These are phyloP conservation scores for Stenotaenia linearis DNA, from an alignment of 2,888 invertebrate species.

Conservation along the genomic window DNA sequence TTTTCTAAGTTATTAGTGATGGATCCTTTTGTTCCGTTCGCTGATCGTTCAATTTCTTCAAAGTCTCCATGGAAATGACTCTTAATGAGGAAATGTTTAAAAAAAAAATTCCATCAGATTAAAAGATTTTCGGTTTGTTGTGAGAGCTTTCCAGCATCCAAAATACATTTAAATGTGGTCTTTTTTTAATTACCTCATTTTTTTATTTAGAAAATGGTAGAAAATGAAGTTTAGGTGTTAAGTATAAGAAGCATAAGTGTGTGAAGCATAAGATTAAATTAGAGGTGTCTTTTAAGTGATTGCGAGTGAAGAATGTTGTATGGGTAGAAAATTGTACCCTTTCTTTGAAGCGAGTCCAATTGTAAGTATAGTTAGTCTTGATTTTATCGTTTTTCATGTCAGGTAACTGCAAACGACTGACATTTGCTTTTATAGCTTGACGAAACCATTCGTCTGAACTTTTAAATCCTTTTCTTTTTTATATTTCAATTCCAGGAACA, in stretches of 20 bases:
- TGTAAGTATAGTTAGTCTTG: background rate
- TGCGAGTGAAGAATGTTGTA: background rate
- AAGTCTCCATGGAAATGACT: background rate
- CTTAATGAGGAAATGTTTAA: background rate
- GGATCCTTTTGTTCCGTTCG: background rate
- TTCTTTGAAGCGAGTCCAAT: background rate
- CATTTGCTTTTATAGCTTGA: background rate
- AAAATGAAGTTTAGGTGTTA: background rate
- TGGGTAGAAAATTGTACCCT: background rate
- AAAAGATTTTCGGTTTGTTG: background rate
- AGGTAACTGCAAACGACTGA: background rate
- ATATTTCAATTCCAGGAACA: too few relatives aligned
- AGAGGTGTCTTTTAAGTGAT: background rate
- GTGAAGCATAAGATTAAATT: background rate
- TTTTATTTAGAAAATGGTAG: background rate
- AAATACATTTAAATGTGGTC: background rate
- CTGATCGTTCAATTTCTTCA: background rate
- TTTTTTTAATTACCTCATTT: background rate
- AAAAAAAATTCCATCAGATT: background rate
- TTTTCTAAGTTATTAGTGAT: background rate
- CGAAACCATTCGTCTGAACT: background rate
- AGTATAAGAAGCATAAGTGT: background rate
- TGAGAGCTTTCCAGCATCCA: background rate
- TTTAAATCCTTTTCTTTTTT: background rate
- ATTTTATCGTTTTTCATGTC: background rate